phyloP scores from a whole-genome alignment of 2,797 vertebrate genomes.

The Fundulus diaphanus region DNA sequence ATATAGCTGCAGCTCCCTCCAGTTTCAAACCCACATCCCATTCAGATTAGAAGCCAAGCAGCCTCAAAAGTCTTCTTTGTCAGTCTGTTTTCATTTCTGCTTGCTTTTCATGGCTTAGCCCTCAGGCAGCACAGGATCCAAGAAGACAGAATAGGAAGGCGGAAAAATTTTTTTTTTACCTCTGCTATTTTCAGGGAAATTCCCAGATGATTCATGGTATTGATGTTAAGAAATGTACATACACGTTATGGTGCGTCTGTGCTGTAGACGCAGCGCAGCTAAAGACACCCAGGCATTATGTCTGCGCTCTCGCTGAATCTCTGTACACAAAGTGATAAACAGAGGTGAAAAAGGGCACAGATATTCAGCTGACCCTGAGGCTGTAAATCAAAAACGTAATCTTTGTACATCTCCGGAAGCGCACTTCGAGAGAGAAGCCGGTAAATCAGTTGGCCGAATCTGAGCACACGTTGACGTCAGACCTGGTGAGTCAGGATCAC shows the following conservation, averaged over 20 bases:
- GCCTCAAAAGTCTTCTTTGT: conserved; percentile 72
- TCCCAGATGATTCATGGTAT: conserved; percentile 56
- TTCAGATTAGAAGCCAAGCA: conserved; percentile 59
- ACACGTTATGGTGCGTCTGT: conserved; percentile 37
- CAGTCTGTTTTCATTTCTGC: conserved; percentile 67
- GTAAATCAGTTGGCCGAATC: conserved; percentile 29
- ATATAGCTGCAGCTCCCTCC: conserved; percentile 47
- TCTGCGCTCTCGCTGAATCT: conserved; percentile 11
- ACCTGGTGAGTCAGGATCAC: conserved; percentile 51
- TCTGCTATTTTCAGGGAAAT: conserved; percentile 66
- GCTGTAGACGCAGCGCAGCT: conserved; percentile 10
- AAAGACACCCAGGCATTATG: conserved; percentile 13
- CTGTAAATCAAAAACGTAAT: conserved; percentile 37
- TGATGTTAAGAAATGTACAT: conserved; percentile 38
- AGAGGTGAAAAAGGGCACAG: conserved; percentile 16
- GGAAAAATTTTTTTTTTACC: conserved; percentile 59
- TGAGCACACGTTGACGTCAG: conserved; percentile 56
- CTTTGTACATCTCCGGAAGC: conserved; percentile 25
- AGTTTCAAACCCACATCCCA: conserved; percentile 74
- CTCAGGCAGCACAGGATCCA: conserved; percentile 57
- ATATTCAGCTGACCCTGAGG: conserved; percentile 42
- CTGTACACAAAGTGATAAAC: conserved; percentile 39
- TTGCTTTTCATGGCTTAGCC: conserved; percentile 66
- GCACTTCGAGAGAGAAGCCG: conserved; percentile 28
- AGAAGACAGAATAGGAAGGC: conserved; percentile 61